Evolutionary conservation across 2,797 vertebrate genomes (phyloP), one percentile per base, ranked within the genome.

Genomic region (Rhinatrema bivittatum): DNA sequence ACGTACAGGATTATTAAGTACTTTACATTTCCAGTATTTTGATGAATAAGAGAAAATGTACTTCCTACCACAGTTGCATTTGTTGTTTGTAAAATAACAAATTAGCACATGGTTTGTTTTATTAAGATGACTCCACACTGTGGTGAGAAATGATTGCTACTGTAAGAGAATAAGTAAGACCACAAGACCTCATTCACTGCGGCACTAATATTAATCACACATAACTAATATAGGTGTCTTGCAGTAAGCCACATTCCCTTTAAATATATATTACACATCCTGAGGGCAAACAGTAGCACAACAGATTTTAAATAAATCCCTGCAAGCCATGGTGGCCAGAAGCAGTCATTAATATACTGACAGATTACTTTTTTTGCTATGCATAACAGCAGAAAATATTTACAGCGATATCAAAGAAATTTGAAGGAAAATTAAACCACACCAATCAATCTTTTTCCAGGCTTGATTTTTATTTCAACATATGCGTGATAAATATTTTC

Each of bases 151-250:
- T 79, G 76, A 86, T 82, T 68, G 83, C 76, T 66, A 52, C 75
- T 78, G 63, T 48, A 63, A 84, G 82, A 87, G 79, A 74, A 64
- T 37, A 70, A 81, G 78, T 74, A 74, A 83, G 74, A 75, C 66
- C 76, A 59, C 65, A 72, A 73, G 70, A 78, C 72, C 75, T 78
- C 70, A 76, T 76, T 74, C 62, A 62, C 57, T 67, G 56, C 72
- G 75, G 66, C 50, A 50, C 62, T 81, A 77, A 84, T 77, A 87
- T 88, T 81, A 87, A 84, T 88, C 81, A 84, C 69, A 68, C 59
- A 60, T 68, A 85, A 82, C 81, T 84, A 86, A 87, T 84, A 82
- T 79, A 79, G 83, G 74, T 83, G 76, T 76, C 74, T 81, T 55
- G 70, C 66, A 68, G 77, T 73, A 57, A 75, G 68, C 73, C 76